Evolutionary conservation across 2,797 vertebrate genomes (phyloP).

Genomic region (Gouania willdenowi): DNA sequence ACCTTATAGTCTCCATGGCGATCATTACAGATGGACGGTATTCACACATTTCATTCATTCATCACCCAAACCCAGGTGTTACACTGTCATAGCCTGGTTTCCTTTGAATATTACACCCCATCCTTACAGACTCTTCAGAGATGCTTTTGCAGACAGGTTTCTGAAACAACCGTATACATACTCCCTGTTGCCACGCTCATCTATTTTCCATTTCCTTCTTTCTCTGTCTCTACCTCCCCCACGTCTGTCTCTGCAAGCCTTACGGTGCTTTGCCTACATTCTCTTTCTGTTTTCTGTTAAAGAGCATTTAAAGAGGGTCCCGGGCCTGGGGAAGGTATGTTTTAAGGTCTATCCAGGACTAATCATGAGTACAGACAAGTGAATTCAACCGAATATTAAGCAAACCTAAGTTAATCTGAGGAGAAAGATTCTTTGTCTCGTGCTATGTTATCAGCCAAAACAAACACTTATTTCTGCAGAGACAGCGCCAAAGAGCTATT

Average conservation of each 20-base stretch:
- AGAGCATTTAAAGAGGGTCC: too few relatives aligned
- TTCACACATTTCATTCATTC: background rate
- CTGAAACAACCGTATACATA: constrained; percentile 11
- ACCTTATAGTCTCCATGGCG: constrained; percentile 34
- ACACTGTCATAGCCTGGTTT: constrained; percentile 17
- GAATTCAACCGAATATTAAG: constrained; percentile 25
- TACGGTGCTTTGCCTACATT: constrained; percentile 12
- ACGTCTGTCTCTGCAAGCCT: constrained; percentile 11
- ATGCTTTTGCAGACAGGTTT: constrained; percentile 28
- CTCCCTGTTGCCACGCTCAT: constrained; percentile 7
- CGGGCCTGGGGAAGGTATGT: constrained; percentile 40
- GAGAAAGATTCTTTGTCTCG: constrained; percentile 22
- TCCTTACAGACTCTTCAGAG: constrained; percentile 8
- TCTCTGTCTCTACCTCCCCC: constrained; percentile 24
- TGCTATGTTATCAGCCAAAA: constrained; percentile 11
- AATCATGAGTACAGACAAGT: constrained; percentile 29
- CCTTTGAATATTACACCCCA: constrained; percentile 20
- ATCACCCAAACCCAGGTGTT: constrained; percentile 28
- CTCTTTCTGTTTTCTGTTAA: constrained; percentile 26
- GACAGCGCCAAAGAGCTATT: constrained; percentile 16
- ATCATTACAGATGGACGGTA: constrained; percentile 38
- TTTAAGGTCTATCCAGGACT: constrained; percentile 29
- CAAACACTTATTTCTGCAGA: constrained; percentile 17
- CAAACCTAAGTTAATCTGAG: constrained; percentile 19
- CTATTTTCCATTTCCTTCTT: constrained; percentile 27